Conservation (phyloP, 64 coral and sea anemone species). For the Montipora efflorescens region DNA sequence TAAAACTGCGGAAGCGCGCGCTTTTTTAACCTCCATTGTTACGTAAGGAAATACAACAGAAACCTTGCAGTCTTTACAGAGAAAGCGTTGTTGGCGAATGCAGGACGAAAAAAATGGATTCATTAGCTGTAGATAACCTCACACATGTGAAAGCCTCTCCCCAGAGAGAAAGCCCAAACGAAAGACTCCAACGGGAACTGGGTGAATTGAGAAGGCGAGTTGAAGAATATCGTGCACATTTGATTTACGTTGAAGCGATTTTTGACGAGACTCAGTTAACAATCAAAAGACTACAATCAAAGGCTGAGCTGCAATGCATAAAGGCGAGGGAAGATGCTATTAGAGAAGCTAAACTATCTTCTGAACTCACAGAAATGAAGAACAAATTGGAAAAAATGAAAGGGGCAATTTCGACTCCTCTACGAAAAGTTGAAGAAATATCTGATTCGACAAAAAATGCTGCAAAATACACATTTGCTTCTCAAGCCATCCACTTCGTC, state of each 20-base stretch:
- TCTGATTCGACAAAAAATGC: neutral
- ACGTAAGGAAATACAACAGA: neutral
- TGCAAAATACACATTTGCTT: neutral
- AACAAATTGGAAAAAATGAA: neutral
- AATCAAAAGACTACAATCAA: neutral
- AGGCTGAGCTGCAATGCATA: neutral
- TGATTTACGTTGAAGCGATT: constrained; percentile 5
- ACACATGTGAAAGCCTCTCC: neutral
- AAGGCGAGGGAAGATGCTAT: neutral
- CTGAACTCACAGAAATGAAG: neutral
- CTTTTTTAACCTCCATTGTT: neutral
- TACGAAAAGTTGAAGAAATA: neutral
- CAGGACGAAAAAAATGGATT: neutral
- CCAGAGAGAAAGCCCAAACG: neutral
- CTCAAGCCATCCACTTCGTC: neutral
- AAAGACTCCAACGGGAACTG: neutral
- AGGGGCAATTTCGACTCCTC: neutral
- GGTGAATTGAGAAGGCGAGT: neutral
- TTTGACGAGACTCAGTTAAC: neutral
- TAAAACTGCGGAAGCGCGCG: neutral
- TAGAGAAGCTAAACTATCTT: neutral
- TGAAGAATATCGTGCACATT: neutral
- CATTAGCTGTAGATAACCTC: neutral
- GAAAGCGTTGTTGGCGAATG: neutral
- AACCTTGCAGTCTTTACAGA: neutral